These are phyloP conservation scores for Puma concolor DNA, from an alignment of 2,113 vertebrate species.

Conservation along the genomic window DNA sequence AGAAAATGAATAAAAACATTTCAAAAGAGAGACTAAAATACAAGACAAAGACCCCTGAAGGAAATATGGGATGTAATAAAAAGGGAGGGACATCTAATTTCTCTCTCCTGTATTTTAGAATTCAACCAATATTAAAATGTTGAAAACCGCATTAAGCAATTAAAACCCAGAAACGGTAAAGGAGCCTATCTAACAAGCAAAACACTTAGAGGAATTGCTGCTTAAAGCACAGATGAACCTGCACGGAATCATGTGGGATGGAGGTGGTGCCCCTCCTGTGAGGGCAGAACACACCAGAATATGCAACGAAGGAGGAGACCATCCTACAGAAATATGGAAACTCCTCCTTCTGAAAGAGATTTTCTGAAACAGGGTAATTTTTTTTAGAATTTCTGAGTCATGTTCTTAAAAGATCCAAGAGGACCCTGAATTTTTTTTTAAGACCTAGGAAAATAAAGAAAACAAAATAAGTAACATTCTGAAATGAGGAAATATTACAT, in stretches of 20 bases:
- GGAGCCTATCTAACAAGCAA: background rate
- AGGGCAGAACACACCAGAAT: background rate
- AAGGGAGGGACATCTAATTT: background rate
- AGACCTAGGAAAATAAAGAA: constrained; percentile 32
- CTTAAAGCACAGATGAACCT: background rate
- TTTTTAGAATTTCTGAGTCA: constrained; percentile 19
- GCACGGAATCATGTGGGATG: background rate
- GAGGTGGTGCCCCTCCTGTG: background rate
- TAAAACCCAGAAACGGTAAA: background rate
- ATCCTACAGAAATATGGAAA: background rate
- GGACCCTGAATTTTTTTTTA: background rate
- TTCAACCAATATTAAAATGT: background rate
- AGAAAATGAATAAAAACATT: constrained; percentile 7
- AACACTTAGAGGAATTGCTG: background rate
- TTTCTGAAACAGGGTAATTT: background rate
- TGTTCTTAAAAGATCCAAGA: constrained; percentile 2
- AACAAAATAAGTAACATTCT: background rate
- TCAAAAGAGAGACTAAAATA: constrained; percentile 18
- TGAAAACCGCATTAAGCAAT: background rate
- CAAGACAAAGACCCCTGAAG: background rate
- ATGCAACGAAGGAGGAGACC: background rate
- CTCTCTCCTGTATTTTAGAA: background rate
- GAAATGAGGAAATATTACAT: background rate
- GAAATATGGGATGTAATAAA: background rate
- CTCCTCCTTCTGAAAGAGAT: background rate